Conservation (phyloP, 1,140 invertebrate genomes). For the Pteromalus puparum region DNA sequence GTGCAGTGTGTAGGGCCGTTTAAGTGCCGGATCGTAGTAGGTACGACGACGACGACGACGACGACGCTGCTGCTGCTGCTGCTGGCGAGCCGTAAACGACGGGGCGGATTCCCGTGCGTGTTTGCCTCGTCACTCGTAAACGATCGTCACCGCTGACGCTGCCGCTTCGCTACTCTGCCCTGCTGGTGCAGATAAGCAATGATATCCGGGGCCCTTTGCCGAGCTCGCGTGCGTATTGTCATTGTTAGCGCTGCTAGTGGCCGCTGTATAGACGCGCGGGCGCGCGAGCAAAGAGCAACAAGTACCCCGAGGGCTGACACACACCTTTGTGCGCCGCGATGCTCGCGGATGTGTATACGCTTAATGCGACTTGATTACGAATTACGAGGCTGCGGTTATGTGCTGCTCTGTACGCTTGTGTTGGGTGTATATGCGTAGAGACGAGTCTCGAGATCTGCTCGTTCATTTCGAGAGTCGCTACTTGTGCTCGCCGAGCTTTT, state of each 20-base stretch:
- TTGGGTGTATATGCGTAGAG: too few species aligned
- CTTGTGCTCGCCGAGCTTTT: background rate
- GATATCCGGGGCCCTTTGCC: background rate
- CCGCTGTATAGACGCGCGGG: too few species aligned
- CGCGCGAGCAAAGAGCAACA: constrained; percentile 13
- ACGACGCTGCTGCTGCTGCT: too few species aligned
- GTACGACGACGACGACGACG: background rate
- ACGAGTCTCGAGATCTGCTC: too few species aligned
- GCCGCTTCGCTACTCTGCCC: background rate
- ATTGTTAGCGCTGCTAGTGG: background rate
- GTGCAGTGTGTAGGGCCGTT: background rate
- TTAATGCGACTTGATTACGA: constrained; percentile 15
- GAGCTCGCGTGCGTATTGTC: background rate
- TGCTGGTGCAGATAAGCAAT: background rate
- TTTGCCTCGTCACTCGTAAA: constrained; percentile 36
- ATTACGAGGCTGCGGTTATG: background rate
- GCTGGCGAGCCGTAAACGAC: constrained; percentile 17
- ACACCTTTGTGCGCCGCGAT: constrained; percentile 5
- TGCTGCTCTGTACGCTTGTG: too few species aligned
- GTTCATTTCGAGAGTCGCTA: too few species aligned
- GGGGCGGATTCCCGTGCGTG: background rate
- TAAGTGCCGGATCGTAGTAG: constrained; percentile 10
- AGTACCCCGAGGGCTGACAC: background rate
- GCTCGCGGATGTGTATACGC: constrained; percentile 11
- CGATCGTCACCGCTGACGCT: background rate